Evolutionary conservation across 2,113 vertebrate species (phyloP).

Genomic region (Campylomormyrus tamandua): DNA sequence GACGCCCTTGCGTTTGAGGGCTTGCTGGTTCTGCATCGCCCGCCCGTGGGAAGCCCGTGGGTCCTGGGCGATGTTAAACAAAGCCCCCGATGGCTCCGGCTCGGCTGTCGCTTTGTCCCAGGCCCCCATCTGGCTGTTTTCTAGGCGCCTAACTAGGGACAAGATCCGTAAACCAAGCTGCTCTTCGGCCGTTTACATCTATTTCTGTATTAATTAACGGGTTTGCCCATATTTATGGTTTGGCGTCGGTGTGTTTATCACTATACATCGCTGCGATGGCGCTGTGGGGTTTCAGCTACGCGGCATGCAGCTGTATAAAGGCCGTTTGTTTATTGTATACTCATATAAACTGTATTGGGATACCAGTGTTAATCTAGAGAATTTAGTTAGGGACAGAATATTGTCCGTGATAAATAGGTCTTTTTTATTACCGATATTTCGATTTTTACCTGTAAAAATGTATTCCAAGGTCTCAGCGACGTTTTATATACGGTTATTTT

Average conservation of each 20-base stretch:
- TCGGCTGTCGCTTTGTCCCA: background rate
- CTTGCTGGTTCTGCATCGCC: background rate
- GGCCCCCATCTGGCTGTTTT: background rate
- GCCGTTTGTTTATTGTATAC: background rate
- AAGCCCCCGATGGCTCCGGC: background rate
- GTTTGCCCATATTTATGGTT: background rate
- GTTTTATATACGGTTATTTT: background rate
- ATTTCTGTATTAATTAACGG: background rate
- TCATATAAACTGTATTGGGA: background rate
- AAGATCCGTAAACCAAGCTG: background rate
- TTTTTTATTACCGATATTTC: background rate
- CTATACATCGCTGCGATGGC: background rate
- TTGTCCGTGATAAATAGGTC: background rate
- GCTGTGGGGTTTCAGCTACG: background rate
- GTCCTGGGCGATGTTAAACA: background rate
- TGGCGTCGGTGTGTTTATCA: background rate
- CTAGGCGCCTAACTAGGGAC: background rate
- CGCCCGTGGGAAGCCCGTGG: background rate
- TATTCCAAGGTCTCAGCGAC: background rate
- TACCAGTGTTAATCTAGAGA: background rate
- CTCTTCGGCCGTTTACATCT: background rate
- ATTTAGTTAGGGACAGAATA: background rate
- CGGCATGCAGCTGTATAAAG: background rate
- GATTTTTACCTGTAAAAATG: background rate
- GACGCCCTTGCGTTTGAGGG: background rate